phyloP scores from a whole-genome alignment of 2,888 invertebrate genomes.

The Cylindroiulus punctatus region DNA sequence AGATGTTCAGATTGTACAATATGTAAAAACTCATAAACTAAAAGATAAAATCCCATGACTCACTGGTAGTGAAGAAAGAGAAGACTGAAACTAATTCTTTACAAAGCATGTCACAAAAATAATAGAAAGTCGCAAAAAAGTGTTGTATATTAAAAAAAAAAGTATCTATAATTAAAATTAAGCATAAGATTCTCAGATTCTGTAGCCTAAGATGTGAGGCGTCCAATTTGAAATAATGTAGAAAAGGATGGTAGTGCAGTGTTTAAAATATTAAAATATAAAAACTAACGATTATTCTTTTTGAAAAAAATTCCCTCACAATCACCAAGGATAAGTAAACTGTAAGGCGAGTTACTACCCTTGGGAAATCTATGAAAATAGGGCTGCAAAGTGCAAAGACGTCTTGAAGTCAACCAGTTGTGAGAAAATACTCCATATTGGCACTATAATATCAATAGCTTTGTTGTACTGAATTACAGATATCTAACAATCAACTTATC shows the following conservation, averaged over 20 bases:
- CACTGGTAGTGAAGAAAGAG: neutral
- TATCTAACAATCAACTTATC: neutral
- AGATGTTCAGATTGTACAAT: too few species aligned
- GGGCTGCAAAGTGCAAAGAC: neutral
- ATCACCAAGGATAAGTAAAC: neutral
- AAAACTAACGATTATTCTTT: neutral
- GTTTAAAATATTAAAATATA: neutral
- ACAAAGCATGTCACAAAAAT: too few species aligned
- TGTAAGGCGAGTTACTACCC: neutral
- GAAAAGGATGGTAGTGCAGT: neutral
- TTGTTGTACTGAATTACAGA: neutral
- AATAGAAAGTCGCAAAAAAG: too few species aligned
- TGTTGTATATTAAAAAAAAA: neutral
- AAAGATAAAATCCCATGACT: too few species aligned
- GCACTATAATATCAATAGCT: constrained; percentile 19
- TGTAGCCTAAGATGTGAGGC: neutral
- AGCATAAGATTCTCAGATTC: neutral
- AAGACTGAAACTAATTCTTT: neutral
- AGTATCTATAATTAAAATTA: neutral
- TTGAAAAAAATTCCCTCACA: neutral
- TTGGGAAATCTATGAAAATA: neutral
- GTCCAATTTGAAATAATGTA: neutral
- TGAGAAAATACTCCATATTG: neutral
- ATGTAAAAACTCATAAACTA: too few species aligned
- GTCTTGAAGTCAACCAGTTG: neutral